These are phyloP conservation scores for Hyaena hyaena DNA, from an alignment of 2,113 vertebrate genomes.

Conservation along the genomic window DNA sequence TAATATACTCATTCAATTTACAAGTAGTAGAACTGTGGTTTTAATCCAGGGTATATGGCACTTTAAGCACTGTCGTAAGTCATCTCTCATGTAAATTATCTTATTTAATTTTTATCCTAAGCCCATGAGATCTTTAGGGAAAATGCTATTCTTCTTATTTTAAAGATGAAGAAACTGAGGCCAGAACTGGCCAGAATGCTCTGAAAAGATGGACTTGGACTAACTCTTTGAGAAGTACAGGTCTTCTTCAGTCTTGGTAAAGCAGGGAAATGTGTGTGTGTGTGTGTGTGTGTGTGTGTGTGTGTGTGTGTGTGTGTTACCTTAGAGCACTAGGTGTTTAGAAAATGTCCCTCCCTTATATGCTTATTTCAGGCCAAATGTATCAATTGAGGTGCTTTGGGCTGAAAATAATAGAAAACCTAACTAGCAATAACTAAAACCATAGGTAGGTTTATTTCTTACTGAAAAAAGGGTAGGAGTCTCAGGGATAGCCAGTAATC, in stretches of 20 bases:
- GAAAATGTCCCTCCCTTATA: not conserved
- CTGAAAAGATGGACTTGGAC: not conserved
- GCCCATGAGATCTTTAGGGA: not conserved
- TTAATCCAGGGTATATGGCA: not conserved
- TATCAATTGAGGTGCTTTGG: not conserved
- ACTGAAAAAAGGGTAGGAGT: not conserved
- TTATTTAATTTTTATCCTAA: not conserved
- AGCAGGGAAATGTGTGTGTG: not conserved
- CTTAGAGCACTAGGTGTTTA: not conserved
- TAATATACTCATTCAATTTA: not conserved
- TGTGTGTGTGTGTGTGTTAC: not conserved
- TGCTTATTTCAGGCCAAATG: slow-evolving; percentile 14
- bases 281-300: not conserved
- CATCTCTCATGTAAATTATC: not conserved
- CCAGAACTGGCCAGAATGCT: not conserved
- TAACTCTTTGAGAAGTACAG: not conserved
- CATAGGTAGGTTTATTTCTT: not conserved
- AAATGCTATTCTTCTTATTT: not conserved
- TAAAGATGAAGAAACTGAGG: not conserved
- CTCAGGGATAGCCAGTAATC: not conserved
- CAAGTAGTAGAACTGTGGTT: not conserved
- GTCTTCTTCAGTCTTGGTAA: not conserved
- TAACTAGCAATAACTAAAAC: not conserved
- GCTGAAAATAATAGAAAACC: slow-evolving; percentile 17
- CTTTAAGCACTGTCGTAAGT: not conserved